Conservation (phyloP, 2,797 vertebrate genomes). For the Eidolon dupreanum region DNA sequence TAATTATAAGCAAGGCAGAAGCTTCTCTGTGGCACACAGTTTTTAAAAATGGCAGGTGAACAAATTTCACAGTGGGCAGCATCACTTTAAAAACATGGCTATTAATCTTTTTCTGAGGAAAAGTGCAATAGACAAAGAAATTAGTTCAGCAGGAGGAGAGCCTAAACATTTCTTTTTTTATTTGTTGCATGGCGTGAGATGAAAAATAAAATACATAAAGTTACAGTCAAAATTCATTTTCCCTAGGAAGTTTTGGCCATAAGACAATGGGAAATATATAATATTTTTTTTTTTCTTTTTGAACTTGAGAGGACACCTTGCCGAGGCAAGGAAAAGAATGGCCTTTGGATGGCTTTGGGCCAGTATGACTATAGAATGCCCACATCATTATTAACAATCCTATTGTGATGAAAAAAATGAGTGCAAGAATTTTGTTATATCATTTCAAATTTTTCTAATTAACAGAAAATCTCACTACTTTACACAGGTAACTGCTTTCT, state of each 20-base stretch:
- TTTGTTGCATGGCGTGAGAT: slow-evolving; percentile 38
- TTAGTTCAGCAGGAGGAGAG: slow-evolving; percentile 35
- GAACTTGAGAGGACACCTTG: neutral
- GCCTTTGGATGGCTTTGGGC: neutral
- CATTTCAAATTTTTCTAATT: neutral
- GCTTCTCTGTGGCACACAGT: neutral
- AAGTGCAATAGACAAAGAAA: slow-evolving; percentile 66
- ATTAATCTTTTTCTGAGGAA: slow-evolving; percentile 64
- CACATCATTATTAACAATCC: neutral
- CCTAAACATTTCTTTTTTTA: slow-evolving; percentile 11
- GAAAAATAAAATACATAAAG: slow-evolving; percentile 60
- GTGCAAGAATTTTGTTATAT: neutral
- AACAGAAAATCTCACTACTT: neutral
- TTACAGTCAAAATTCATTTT: slow-evolving; percentile 44
- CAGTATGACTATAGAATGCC: neutral
- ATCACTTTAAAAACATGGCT: slow-evolving; percentile 56
- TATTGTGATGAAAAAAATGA: neutral
- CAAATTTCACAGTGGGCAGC: slow-evolving; percentile 49
- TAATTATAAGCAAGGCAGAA: slow-evolving; percentile 58
- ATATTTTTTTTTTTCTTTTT: neutral
- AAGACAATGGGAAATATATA: neutral
- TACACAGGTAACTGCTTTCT: neutral
- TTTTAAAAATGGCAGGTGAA: slow-evolving; percentile 51
- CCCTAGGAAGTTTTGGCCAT: neutral
- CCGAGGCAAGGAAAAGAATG: neutral